Base-by-base conservation (phyloP, 2,888 invertebrate genomes). In the Rhagophthalmus giganteus region DNA sequence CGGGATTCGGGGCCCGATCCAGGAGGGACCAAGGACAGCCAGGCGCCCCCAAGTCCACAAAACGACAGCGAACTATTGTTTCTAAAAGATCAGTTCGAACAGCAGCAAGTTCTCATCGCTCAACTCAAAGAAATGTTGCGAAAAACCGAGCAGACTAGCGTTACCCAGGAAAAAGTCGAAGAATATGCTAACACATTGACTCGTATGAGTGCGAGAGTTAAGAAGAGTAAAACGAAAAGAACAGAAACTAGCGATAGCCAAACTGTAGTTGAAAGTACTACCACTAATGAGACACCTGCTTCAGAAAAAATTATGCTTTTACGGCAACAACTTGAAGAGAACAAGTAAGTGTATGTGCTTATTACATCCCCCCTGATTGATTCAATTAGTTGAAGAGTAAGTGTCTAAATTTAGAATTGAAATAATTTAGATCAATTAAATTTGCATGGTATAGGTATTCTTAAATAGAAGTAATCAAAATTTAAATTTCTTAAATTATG, bases 241-340 rank as follows among this genome's bases (percentile, higher is more conserved):
- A 62, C 62, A 35, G 66, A 61, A 12, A 15, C 20, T 10, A 37
- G 52, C 14, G 59, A 59, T 37, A 56, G 50, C 34, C 55, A 37
- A 35, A 49, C 32, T 42, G 49, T 39, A 34, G 53, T 49, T 37
- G n/a, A n/a, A n/a, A 37, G 46, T 46, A 59, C 61, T 13, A 34
- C 25, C 6, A 59, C 49, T 20, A 33, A 58, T 10, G 74, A 73
- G 50, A 73, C 74, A 12, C 76, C 78, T 34, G 76, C 77, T 25
- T 79, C 73, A 59, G 79, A 79, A 59, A 81, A 79, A 61, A 71
- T 81, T 12, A 72, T 75, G 59, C 68, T 81, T 41, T 63, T 81
- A 20, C 73, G 78, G 9, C 77, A 78, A 55, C 80, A 81, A 62
- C 66, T 81, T 48, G 80, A 81, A 58, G 76, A 81, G 64, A 81